Percentiles rank a stretch among this genome's conserved stretches.
Conservation (phyloP, 2,888 invertebrate genomes). For the Alloscopus bannaensis region DNA sequence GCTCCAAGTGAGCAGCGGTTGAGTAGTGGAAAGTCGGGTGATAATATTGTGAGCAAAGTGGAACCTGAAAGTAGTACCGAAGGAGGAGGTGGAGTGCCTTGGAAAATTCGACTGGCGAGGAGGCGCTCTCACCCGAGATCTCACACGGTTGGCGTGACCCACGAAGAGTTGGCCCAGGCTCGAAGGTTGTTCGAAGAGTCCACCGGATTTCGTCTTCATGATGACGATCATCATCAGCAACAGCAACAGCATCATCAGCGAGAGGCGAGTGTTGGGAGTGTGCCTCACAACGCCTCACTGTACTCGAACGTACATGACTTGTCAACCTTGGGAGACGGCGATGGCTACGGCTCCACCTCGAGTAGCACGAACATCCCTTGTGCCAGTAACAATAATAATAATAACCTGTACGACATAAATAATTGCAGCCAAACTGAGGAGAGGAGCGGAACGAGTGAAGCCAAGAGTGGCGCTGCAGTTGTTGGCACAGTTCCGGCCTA, state of each 20-base stretch:
- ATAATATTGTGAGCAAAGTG: slow-evolving; percentile 1
- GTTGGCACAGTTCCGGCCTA: slow-evolving; percentile 58
- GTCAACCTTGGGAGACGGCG: slow-evolving; percentile 38
- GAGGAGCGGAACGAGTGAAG: too few relatives aligned
- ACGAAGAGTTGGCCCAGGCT: slow-evolving; percentile 87
- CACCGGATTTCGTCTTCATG: slow-evolving; percentile 61
- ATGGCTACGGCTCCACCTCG: not conserved
- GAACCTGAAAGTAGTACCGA: slow-evolving; percentile 6
- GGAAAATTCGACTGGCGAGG: slow-evolving; percentile 74
- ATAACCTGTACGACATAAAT: slow-evolving; percentile 34
- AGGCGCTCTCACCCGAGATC: slow-evolving; percentile 78
- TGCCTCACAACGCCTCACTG: slow-evolving; percentile 5
- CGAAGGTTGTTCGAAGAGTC: slow-evolving; percentile 84
- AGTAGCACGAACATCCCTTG: not conserved
- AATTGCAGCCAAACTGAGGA: slow-evolving; percentile 41
- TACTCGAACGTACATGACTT: slow-evolving; percentile 56
- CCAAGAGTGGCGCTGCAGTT: slow-evolving; percentile 43
- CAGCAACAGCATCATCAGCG: slow-evolving; percentile 15
- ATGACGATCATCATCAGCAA: not conserved
- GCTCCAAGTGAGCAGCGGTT: slow-evolving; percentile 29
- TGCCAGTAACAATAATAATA: slow-evolving; percentile 30
- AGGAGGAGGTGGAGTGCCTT: slow-evolving; percentile 67
- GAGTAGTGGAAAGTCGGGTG: slow-evolving; percentile 21
- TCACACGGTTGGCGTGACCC: slow-evolving; percentile 89
- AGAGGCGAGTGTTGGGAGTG: not conserved